phyloP scores from a whole-genome alignment of 2,113 vertebrate species.

The Tachysurus fulvidraco region DNA sequence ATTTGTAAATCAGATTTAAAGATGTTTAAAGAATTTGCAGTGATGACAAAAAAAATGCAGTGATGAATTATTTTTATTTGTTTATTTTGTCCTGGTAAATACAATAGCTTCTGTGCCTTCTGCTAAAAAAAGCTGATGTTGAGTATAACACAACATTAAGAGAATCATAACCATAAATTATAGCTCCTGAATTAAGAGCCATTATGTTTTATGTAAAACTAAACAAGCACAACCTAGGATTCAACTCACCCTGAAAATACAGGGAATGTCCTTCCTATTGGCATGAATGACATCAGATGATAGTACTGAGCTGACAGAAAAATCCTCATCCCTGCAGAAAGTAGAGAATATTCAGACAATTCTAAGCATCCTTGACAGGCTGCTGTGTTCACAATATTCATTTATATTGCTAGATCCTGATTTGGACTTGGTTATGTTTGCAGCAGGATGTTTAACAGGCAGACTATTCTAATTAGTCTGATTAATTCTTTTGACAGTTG shows the following conservation, averaged over 20 bases:
- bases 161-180: neutral
- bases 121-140: neutral
- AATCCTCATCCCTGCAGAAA: slow-evolving; percentile 90
- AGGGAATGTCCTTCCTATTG: slow-evolving; percentile 94
- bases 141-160: neutral
- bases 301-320: slow-evolving; percentile 95
- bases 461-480: neutral
- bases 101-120: neutral
- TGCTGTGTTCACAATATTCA: neutral
- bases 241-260: slow-evolving; percentile 93
- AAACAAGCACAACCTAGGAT: neutral
- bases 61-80: neutral
- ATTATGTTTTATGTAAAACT: neutral
- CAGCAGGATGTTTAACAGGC: too few species aligned
- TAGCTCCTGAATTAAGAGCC: neutral
- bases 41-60: neutral
- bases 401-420: neutral
- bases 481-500: neutral
- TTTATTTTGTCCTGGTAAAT: neutral
- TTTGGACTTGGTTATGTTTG: neutral
- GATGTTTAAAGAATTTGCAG: neutral
- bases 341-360: neutral
- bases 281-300: slow-evolving; percentile 98
- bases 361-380: neutral
- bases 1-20: neutral